Base-by-base conservation (phyloP, 2,113 vertebrate genomes). In the Channa maculata region DNA sequence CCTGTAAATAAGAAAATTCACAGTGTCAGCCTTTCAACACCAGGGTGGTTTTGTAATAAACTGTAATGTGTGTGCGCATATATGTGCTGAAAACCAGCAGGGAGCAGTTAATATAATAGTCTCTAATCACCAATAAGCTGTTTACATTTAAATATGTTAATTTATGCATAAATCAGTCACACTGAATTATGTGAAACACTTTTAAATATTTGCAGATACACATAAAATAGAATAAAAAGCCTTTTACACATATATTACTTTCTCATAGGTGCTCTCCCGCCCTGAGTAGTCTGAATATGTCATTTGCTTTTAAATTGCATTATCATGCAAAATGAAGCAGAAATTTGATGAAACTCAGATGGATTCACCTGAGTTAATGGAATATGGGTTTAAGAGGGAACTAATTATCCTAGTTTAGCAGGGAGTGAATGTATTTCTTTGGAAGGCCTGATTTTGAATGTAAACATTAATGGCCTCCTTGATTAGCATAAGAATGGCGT, bases 401-500 rank as follows among this genome's bases (percentile, higher is more conserved):
- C 92, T 94, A 94, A 94, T 94, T 95, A 94, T 94, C 89, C 77
- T 53, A 87, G 87, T 94, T 93, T 93, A 90, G 86, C 83, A 37
- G 82, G 67, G 84, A 90, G 80, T 89, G 84, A 94, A 94, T 90
- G 86, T 86, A 77, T 93, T 94, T 92, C 85, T 92, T 86, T 91
- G 91, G 84, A 84, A 86, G 79, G 84, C 61, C 80, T 79, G 86
- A 90, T 94, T 93, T 85, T 91, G 85, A 94, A 94, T 94, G 92
- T 95, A 95, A 94, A 94, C 94, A 94, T 94, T 95, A 95, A 94
- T 95, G 93, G 92, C 86, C 86, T 92, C 87, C 88, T 93, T 92
- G 84, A 94, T 95, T 95, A 94, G 92, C 94, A 95, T 94, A 89
- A 94, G 92, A 95, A 94, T 95, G 45, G 82, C 52, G 75, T 71